phyloP scores from a whole-genome alignment of 2,888 invertebrate species.

The Monopis laevigella region DNA sequence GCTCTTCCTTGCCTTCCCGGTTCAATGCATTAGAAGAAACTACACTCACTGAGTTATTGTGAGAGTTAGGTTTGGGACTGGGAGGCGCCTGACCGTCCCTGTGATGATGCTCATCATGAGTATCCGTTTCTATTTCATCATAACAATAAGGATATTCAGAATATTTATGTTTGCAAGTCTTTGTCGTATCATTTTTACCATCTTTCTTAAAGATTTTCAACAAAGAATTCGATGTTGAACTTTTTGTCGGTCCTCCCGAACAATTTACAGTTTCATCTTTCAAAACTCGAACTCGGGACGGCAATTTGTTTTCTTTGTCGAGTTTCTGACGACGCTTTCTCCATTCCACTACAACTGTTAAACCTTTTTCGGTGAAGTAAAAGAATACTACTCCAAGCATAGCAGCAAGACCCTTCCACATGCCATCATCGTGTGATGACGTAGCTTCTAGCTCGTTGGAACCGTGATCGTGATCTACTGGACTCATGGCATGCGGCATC shows the following conservation, averaged over 20 bases:
- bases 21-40: conserved; percentile 55
- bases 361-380: conserved; percentile 86
- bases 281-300: conserved; percentile 76
- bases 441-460: conserved; percentile 16
- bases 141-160: conserved; percentile 91
- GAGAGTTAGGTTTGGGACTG: conserved; percentile 41
- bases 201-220: conserved; percentile 54
- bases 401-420: conserved; percentile 88
- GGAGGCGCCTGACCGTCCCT: conserved; percentile 50
- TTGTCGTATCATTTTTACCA: conserved; percentile 60
- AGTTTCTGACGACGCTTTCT: conserved; percentile 77
- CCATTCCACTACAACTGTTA: conserved; percentile 84
- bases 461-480: conserved; percentile 28
- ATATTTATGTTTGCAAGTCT: conserved; percentile 87
- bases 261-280: conserved; percentile 69
- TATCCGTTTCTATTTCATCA: conserved; percentile 82
- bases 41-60: conserved; percentile 58
- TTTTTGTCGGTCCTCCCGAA: conserved; percentile 40
- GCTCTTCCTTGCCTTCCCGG: conserved; percentile 46
- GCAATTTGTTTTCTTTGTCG: conserved; percentile 71
- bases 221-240: conserved; percentile 47
- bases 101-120: conserved; percentile 70
- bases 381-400: conserved; percentile 87
- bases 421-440: conserved; percentile 71
- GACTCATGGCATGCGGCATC: conserved; percentile 82